phyloP scores from a whole-genome alignment of 2,113 vertebrate species.

The Brienomyrus brachyistius region DNA sequence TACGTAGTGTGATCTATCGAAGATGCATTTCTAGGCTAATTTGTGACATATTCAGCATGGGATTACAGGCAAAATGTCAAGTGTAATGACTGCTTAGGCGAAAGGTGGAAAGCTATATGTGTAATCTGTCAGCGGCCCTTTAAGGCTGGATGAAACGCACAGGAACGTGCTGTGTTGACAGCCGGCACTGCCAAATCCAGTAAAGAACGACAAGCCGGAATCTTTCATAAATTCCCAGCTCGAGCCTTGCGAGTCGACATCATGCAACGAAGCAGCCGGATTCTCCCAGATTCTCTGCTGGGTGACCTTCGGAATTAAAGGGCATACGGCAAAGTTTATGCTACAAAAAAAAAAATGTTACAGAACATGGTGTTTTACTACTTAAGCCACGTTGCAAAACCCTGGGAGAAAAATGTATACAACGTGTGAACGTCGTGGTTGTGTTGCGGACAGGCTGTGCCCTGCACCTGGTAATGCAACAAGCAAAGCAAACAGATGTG shows the following conservation, averaged over 20 bases:
- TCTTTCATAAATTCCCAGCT: constrained; percentile 26
- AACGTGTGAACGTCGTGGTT: constrained; percentile 48
- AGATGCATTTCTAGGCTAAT: constrained; percentile 22
- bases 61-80: constrained; percentile 42
- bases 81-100: constrained; percentile 38
- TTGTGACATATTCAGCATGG: constrained; percentile 40
- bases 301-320: neutral
- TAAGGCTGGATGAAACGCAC: constrained; percentile 35
- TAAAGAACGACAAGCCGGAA: constrained; percentile 43
- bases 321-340: neutral
- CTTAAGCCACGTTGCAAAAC: constrained; percentile 32
- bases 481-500: constrained; percentile 67
- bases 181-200: constrained; percentile 45
- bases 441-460: constrained; percentile 40
- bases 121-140: constrained; percentile 26
- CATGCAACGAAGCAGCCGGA: neutral
- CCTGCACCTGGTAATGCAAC: constrained; percentile 58
- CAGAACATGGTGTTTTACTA: constrained; percentile 41
- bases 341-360: neutral
- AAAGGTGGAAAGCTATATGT: constrained; percentile 40
- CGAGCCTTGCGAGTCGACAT: neutral
- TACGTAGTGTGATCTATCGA: constrained; percentile 17
- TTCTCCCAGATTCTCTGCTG: neutral
- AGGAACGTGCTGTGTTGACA: constrained; percentile 39
- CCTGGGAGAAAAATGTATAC: constrained; percentile 5